A percentile compares a stretch with the other conserved stretches of the same genome.
Evolutionary conservation across 2,113 vertebrate species (phyloP).

Genomic region (Nycticryphes semicollaris): DNA sequence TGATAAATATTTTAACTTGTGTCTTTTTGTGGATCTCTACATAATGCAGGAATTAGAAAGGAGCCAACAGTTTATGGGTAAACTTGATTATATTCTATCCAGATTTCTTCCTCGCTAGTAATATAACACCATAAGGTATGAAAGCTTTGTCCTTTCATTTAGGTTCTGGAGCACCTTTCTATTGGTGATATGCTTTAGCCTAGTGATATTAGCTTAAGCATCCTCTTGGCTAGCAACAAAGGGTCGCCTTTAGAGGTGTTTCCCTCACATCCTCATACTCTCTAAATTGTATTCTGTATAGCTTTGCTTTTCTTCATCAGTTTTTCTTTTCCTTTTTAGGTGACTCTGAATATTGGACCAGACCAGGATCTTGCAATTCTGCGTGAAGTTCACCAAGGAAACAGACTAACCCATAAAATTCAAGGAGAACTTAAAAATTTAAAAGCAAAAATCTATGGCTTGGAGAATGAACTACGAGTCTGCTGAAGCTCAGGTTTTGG

Average conservation of each 20-base stretch:
- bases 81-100: not conserved
- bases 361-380: constrained; percentile 91
- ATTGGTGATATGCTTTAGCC: not conserved
- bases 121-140: not conserved
- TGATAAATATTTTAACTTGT: not conserved
- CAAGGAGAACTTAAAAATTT: constrained; percentile 88
- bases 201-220: not conserved
- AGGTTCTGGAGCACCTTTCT: not conserved
- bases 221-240: not conserved
- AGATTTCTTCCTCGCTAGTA: not conserved
- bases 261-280: not conserved
- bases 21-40: not conserved
- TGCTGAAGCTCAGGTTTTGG: constrained; percentile 72
- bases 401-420: constrained; percentile 83
- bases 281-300: not conserved
- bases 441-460: constrained; percentile 88
- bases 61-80: not conserved
- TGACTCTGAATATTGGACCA: constrained; percentile 80
- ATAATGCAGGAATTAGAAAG: not conserved
- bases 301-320: not conserved
- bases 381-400: constrained; percentile 86
- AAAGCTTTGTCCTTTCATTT: not conserved
- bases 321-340: constrained; percentile 67
- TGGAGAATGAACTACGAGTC: constrained; percentile 88
- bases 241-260: not conserved